Conservation (phyloP, 2,888 invertebrate species). For the Hypolimnas misippus region DNA sequence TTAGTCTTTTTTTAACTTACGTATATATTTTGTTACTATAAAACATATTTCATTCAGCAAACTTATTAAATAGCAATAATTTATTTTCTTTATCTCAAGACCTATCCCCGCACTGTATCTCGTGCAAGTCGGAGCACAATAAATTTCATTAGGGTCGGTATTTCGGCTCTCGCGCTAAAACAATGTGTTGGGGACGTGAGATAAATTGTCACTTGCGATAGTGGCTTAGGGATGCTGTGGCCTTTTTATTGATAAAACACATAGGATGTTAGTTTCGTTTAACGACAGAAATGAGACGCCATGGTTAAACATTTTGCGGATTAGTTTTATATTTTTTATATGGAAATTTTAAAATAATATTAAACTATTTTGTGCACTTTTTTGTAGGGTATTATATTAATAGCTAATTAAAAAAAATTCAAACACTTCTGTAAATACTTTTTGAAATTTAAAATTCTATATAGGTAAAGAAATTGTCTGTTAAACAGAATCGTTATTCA, state of each 20-base stretch:
- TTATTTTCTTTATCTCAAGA: constrained; percentile 43
- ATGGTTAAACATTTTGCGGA: background rate
- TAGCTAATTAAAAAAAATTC: too few relatives aligned
- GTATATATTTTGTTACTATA: too few relatives aligned
- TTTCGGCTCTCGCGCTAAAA: constrained; percentile 60
- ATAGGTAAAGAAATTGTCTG: too few relatives aligned
- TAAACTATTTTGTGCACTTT: too few relatives aligned
- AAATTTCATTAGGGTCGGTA: constrained; percentile 75
- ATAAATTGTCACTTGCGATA: constrained; percentile 68
- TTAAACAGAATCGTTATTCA: too few relatives aligned
- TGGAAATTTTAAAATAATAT: background rate
- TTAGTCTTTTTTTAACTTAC: too few relatives aligned
- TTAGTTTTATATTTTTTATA: too few relatives aligned
- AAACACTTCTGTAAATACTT: too few relatives aligned
- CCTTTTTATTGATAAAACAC: constrained; percentile 43
- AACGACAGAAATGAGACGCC: background rate
- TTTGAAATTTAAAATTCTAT: too few relatives aligned
- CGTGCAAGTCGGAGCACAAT: constrained; percentile 47
- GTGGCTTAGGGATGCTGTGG: constrained; percentile 43
- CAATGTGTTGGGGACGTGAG: constrained; percentile 56
- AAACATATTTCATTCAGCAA: too few relatives aligned
- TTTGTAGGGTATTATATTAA: too few relatives aligned
- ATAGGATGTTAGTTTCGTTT: constrained; percentile 8
- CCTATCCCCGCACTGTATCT: constrained; percentile 37
- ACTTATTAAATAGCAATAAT: too few relatives aligned